Conservation (phyloP, 1,140 invertebrate species). For the Frieseomelitta varia region DNA sequence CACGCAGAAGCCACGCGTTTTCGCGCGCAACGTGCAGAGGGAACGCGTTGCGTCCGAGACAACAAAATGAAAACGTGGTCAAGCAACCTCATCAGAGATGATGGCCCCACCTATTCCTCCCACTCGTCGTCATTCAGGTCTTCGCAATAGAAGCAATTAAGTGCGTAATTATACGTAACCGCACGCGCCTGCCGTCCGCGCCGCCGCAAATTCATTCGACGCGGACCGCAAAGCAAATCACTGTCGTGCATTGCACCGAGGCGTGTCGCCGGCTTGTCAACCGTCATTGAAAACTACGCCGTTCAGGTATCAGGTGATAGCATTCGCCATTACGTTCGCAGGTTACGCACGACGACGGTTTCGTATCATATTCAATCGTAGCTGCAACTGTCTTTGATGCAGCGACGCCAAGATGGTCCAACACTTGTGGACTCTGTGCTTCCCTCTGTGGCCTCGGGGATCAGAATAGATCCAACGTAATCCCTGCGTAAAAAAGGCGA, state of each 20-base stretch:
- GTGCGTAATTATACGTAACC: conserved; percentile 76
- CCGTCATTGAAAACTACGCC: conserved; percentile 57
- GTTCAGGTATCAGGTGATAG: conserved; percentile 45
- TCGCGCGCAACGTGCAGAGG: background rate
- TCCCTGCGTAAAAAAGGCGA: too few species aligned
- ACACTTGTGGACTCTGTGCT: too few species aligned
- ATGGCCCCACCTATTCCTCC: conserved; percentile 19
- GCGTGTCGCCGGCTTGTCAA: conserved; percentile 52
- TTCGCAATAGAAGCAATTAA: conserved; percentile 77
- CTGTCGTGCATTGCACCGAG: conserved; percentile 62
- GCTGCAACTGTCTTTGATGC: too few species aligned
- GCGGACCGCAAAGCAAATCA: conserved; percentile 77
- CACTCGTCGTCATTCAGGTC: conserved; percentile 52
- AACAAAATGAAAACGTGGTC: conserved; percentile 48
- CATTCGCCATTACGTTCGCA: background rate
- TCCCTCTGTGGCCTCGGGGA: too few species aligned
- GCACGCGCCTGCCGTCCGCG: conserved; percentile 56
- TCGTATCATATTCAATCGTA: background rate
- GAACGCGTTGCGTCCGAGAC: too few species aligned
- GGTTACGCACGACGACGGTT: background rate
- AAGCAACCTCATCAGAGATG: conserved; percentile 59
- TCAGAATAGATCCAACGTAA: too few species aligned
- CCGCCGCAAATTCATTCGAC: conserved; percentile 73
- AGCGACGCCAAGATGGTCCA: too few species aligned
- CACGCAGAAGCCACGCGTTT: background rate